These are phyloP conservation scores for Zygogramma bicolorata DNA, from an alignment of 2,888 invertebrate genomes.

Conservation along the genomic window DNA sequence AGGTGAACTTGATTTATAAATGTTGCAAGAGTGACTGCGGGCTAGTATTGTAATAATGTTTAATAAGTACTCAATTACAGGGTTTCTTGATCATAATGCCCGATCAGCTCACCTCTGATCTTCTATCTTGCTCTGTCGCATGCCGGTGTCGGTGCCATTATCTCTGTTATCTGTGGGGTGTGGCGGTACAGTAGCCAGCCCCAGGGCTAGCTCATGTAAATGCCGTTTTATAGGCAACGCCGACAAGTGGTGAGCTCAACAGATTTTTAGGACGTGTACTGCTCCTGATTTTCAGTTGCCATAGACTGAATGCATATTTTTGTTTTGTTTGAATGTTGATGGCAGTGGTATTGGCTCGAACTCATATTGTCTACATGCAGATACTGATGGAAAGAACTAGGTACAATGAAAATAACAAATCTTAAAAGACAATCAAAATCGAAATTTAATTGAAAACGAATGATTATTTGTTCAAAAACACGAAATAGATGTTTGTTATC, in stretches of 20 bases:
- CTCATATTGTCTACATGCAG: too few species aligned
- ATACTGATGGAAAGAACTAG: too few species aligned
- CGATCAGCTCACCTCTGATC: conserved; percentile 56
- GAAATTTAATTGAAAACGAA: too few species aligned
- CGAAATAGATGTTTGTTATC: too few species aligned
- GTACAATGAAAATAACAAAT: too few species aligned
- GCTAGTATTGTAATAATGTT: conserved; percentile 58
- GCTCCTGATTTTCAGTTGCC: background rate
- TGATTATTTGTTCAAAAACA: too few species aligned
- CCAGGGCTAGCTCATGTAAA: conserved; percentile 56
- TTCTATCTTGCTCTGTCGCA: conserved; percentile 50
- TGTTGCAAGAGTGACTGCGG: conserved; percentile 34
- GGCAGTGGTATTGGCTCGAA: too few species aligned
- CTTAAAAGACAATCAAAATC: too few species aligned
- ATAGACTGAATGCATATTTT: background rate
- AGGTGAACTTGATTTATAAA: conserved; percentile 41
- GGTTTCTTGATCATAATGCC: conserved; percentile 58
- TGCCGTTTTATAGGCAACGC: conserved; percentile 59
- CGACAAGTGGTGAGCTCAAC: conserved; percentile 40
- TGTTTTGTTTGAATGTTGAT: too few species aligned
- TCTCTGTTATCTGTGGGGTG: conserved; percentile 56
- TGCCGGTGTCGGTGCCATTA: conserved; percentile 39
- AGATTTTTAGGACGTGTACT: conserved; percentile 21
- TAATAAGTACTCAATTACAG: conserved; percentile 62
- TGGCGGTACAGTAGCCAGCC: conserved; percentile 62